Conservation (phyloP, 2,113 vertebrate genomes). For the Clarias batrachus region DNA sequence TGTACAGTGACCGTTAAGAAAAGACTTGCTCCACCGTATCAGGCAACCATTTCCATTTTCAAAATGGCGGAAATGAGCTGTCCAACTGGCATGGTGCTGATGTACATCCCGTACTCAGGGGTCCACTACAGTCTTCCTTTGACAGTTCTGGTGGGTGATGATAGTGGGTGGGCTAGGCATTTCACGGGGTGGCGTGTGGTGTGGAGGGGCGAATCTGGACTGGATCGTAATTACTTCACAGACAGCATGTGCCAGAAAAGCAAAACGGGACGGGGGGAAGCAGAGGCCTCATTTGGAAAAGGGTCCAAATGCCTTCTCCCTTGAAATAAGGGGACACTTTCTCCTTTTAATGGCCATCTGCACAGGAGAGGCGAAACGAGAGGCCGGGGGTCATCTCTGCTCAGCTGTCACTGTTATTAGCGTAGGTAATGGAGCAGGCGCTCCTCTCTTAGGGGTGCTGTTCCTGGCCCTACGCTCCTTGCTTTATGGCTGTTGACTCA, state of each 20-base stretch:
- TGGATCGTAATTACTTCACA: constrained; percentile 64
- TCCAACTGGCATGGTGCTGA: constrained; percentile 25
- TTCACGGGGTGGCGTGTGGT: neutral
- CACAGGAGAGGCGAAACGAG: constrained; percentile 96
- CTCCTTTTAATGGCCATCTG: constrained; percentile 99
- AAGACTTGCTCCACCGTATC: neutral
- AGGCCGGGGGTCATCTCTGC: constrained; percentile 92
- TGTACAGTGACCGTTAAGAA: neutral
- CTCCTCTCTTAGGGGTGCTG: constrained; percentile 91
- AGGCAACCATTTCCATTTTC: neutral
- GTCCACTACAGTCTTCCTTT: constrained; percentile 27
- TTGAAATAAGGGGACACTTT: constrained; percentile 92
- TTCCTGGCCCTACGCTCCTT: constrained; percentile 88
- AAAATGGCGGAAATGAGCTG: constrained; percentile 17
- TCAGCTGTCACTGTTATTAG: constrained; percentile 99
- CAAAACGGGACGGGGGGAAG: constrained; percentile 45
- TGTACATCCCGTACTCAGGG: constrained; percentile 15
- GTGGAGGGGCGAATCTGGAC: constrained; percentile 58
- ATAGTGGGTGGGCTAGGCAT: neutral
- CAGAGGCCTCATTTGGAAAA: constrained; percentile 72
- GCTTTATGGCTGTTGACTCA: constrained; percentile 78
- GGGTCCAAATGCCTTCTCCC: constrained; percentile 80
- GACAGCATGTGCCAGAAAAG: constrained; percentile 67
- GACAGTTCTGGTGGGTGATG: constrained; percentile 44
- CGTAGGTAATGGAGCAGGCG: constrained; percentile 99